These are phyloP conservation scores for Acleris holmiana DNA, from an alignment of 2,888 invertebrate genomes.

Conservation along the genomic window DNA sequence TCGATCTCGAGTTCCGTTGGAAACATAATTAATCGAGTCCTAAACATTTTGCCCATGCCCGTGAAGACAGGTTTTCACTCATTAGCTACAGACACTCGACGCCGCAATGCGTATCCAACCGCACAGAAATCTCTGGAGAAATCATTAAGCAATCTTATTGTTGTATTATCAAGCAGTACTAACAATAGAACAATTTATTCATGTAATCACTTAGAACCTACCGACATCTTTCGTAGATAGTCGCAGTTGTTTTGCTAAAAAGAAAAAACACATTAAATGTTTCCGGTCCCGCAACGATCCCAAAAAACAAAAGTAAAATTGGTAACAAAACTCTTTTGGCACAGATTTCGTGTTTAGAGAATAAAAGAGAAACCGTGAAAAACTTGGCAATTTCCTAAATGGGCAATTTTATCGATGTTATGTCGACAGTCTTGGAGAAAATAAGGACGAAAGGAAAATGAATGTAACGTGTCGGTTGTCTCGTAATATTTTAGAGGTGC, in stretches of 20 bases:
- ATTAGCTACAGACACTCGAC: conserved; percentile 31
- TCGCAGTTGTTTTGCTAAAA: conserved; percentile 11
- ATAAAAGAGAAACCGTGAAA: conserved; percentile 35
- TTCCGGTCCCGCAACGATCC: conserved; percentile 21
- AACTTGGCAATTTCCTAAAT: conserved; percentile 48
- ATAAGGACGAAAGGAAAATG: conserved; percentile 40
- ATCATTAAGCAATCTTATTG: conserved; percentile 24
- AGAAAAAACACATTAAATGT: conserved; percentile 28
- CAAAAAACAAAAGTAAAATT: conserved; percentile 40
- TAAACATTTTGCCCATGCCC: conserved; percentile 22
- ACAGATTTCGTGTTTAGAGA: conserved; percentile 32
- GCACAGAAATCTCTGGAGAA: conserved; percentile 10
- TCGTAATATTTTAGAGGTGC: conserved; percentile 35
- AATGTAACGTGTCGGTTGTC: conserved; percentile 29
- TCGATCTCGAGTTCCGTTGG: conserved; percentile 42
- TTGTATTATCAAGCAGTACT: background rate
- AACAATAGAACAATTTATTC: conserved; percentile 10
- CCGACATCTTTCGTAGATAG: background rate
- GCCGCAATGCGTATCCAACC: conserved; percentile 30
- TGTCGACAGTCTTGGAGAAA: conserved; percentile 44
- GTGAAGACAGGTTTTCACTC: conserved; percentile 35
- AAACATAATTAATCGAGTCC: conserved; percentile 44
- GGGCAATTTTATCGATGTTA: conserved; percentile 46
- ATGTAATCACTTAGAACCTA: background rate
- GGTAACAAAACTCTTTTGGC: conserved; percentile 37